Percentiles rank a stretch among this genome's conserved stretches.
These are phyloP conservation scores for Ctenopoma kingsleyae DNA, from an alignment of 2,797 vertebrate genomes.

Conservation along the genomic window DNA sequence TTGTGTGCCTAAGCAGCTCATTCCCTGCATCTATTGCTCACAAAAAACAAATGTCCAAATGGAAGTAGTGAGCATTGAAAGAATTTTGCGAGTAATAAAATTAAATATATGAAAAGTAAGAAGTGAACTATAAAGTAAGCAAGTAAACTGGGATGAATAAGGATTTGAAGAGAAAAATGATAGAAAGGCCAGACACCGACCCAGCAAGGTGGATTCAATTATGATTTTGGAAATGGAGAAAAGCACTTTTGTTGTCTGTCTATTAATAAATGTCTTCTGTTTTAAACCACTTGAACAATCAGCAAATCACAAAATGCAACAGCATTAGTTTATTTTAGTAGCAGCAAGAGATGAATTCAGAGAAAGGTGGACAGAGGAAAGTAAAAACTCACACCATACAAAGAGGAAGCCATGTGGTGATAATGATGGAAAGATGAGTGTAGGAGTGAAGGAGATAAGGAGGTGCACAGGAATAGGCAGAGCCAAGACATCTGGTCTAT, in stretches of 20 bases:
- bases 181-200: too few species aligned
- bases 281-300: background rate
- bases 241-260: background rate
- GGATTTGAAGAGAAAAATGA: too few species aligned
- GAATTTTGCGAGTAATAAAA: too few species aligned
- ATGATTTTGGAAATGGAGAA: too few species aligned
- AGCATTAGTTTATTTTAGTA: background rate
- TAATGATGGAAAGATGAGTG: slow-evolving; percentile 17
- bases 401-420: slow-evolving; percentile 9
- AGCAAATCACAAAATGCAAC: background rate
- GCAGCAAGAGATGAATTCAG: background rate
- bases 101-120: too few species aligned
- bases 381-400: background rate
- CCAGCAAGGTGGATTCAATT: too few species aligned
- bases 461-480: slow-evolving; percentile 6
- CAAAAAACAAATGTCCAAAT: too few species aligned
- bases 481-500: slow-evolving; percentile 17
- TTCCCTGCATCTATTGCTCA: too few species aligned
- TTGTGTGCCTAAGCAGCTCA: too few species aligned
- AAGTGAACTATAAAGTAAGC: too few species aligned
- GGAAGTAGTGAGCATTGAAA: too few species aligned
- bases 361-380: background rate
- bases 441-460: slow-evolving; percentile 39
- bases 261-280: too few species aligned
- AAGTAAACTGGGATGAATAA: background rate